A percentile compares a stretch with the other conserved stretches of the same genome.
phyloP scores from a whole-genome alignment of 2,797 vertebrate species.

The Ibycter americanus region DNA sequence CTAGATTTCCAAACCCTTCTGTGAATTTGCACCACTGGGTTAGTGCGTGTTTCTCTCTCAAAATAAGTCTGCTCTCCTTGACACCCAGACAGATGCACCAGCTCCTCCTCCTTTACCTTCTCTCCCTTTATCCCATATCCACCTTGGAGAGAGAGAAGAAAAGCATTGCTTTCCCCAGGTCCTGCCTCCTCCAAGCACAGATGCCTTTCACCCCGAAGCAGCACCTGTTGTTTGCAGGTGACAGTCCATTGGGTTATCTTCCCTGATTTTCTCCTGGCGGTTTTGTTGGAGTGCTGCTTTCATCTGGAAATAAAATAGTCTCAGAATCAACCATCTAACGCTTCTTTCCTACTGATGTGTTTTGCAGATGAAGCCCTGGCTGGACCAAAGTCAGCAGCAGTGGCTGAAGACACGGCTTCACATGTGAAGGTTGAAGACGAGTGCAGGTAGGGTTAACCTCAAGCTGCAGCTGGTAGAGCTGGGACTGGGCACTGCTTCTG shows the following conservation, averaged over 20 bases:
- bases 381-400: background rate
- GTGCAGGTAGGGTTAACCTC: background rate
- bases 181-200: background rate
- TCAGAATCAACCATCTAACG: background rate
- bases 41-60: background rate
- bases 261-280: background rate
- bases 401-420: background rate
- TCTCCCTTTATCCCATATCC: background rate
- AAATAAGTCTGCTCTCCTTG: background rate
- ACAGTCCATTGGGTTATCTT: background rate
- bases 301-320: background rate
- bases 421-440: background rate
- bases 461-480: background rate
- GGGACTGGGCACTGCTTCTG: background rate
- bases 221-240: background rate
- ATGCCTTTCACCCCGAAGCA: background rate
- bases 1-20: background rate
- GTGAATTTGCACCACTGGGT: background rate
- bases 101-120: background rate
- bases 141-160: background rate
- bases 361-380: background rate
- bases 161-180: background rate
- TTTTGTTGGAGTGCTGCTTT: background rate
- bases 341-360: constrained; percentile 9
- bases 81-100: background rate